These are phyloP conservation scores for Zygogramma bicolorata DNA, from an alignment of 2,888 invertebrate genomes.

Conservation along the genomic window DNA sequence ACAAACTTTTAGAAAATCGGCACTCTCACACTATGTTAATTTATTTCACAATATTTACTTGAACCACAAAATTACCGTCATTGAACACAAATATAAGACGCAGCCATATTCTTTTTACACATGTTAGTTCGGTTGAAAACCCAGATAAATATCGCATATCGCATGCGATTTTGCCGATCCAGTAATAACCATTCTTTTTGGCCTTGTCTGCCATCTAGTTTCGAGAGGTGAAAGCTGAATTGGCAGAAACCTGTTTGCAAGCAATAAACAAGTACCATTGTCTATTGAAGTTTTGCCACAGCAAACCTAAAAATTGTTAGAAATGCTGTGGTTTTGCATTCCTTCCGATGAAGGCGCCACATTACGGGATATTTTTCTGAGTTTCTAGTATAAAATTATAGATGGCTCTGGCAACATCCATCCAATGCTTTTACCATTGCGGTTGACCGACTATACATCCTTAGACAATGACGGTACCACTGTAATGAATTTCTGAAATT, in stretches of 20 bases:
- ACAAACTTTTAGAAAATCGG: slow-evolving; percentile 34
- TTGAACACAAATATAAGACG: slow-evolving; percentile 29
- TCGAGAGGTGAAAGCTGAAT: background rate
- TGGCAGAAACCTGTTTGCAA: background rate
- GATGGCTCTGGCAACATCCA: too few relatives aligned
- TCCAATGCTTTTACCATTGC: too few relatives aligned
- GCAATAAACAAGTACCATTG: background rate
- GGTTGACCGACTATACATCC: too few relatives aligned
- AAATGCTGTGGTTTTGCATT: too few relatives aligned
- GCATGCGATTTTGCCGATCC: background rate
- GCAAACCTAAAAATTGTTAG: too few relatives aligned
- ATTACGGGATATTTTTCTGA: too few relatives aligned
- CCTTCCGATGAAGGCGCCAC: too few relatives aligned
- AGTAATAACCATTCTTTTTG: background rate
- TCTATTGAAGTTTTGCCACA: too few relatives aligned
- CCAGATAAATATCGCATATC: slow-evolving; percentile 17
- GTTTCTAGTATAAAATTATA: too few relatives aligned
- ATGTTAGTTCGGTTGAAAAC: slow-evolving; percentile 32
- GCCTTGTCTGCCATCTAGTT: background rate
- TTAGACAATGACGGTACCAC: too few relatives aligned
- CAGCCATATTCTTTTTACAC: slow-evolving; percentile 45
- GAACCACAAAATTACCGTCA: slow-evolving; percentile 39
- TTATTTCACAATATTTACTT: slow-evolving; percentile 36
- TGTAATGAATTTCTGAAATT: too few relatives aligned
- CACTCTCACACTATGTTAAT: slow-evolving; percentile 39